phyloP scores from a whole-genome alignment of 1,140 invertebrate species.

The Cherax destructor region DNA sequence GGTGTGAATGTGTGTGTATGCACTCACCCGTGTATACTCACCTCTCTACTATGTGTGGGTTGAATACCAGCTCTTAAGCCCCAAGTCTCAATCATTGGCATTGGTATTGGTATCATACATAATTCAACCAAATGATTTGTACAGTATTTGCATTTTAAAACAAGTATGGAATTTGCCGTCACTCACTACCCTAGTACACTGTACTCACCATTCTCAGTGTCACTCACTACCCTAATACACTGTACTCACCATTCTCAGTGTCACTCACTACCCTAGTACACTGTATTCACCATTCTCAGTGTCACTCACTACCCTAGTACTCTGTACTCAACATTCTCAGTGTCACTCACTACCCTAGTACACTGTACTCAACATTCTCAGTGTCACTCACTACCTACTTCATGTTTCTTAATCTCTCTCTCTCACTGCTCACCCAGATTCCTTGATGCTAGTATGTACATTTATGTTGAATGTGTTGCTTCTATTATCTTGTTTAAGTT shows the following conservation, averaged over 20 bases:
- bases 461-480: too few species aligned
- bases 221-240: background rate
- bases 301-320: too few species aligned
- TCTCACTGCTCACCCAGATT: too few species aligned
- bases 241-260: background rate
- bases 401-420: too few species aligned
- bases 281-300: background rate
- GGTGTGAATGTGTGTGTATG: background rate
- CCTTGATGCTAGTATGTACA: too few species aligned
- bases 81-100: background rate
- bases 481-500: too few species aligned
- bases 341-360: too few species aligned
- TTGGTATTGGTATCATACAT: background rate
- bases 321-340: too few species aligned
- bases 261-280: background rate
- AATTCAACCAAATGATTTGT: background rate
- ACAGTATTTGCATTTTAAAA: background rate
- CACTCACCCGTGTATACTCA: background rate
- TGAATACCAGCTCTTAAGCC: too few species aligned
- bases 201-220: background rate
- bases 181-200: background rate
- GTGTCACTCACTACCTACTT: too few species aligned
- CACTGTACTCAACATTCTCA: too few species aligned
- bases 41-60: background rate
- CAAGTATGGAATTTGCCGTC: background rate